A percentile compares a stretch with the other conserved stretches of the same genome.
These are phyloP conservation scores for Anthoscopus minutus DNA, from an alignment of 2,113 vertebrate genomes.

Conservation along the genomic window DNA sequence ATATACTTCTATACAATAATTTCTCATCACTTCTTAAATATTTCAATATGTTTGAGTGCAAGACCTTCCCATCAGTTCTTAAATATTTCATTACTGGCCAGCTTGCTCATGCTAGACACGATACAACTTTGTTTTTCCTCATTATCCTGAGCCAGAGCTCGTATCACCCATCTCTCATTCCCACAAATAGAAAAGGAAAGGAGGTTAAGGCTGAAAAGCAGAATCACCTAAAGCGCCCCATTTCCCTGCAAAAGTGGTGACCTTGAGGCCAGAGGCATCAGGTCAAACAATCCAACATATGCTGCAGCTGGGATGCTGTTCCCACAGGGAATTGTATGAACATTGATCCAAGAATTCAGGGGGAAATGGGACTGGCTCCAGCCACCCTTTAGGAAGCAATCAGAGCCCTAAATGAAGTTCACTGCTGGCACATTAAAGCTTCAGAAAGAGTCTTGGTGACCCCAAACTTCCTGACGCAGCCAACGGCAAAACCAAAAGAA, in stretches of 20 bases:
- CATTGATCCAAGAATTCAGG: neutral
- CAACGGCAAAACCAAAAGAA: neutral
- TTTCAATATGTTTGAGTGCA: neutral
- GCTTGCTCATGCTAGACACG: neutral
- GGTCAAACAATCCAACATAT: neutral
- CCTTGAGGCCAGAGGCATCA: neutral
- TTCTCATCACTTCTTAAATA: neutral
- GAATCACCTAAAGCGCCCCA: neutral
- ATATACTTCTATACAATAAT: neutral
- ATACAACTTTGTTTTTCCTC: accelerated
- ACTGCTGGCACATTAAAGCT: neutral
- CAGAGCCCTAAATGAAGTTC: neutral
- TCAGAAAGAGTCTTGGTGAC: neutral
- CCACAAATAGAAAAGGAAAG: neutral
- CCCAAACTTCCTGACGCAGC: neutral
- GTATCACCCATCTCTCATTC: neutral
- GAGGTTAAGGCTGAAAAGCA: neutral
- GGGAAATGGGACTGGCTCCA: neutral
- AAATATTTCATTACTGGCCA: neutral
- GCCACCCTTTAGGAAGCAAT: neutral
- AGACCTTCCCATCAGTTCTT: neutral
- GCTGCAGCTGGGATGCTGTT: accelerated
- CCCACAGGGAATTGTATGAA: neutral
- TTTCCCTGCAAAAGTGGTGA: neutral
- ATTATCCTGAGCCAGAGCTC: neutral